phyloP scores from a whole-genome alignment of 2,113 vertebrate species.

The Chaetops frenatus region DNA sequence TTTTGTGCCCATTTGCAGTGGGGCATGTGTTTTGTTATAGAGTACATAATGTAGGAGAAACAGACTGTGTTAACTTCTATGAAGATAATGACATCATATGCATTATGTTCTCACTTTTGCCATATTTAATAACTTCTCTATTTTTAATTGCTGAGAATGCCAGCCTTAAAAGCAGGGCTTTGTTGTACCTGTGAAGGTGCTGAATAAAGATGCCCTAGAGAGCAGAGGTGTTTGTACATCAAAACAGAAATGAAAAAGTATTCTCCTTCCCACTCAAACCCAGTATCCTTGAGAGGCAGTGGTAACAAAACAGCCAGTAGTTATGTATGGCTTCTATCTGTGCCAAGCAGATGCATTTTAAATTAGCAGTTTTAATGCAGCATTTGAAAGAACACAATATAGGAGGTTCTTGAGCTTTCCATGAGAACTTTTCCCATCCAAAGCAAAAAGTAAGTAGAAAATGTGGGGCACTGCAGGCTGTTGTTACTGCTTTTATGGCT shows the following conservation, averaged over 20 bases:
- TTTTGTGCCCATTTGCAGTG: neutral
- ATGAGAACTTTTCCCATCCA: neutral
- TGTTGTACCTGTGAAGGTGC: neutral
- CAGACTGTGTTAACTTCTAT: neutral
- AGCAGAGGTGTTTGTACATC: neutral
- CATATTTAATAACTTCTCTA: neutral
- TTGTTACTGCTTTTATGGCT: fast-evolving
- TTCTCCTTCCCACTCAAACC: neutral
- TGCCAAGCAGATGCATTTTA: neutral
- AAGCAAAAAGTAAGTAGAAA: neutral
- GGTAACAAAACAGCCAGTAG: neutral
- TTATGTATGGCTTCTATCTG: neutral
- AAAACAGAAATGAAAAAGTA: neutral
- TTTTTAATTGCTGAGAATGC: neutral
- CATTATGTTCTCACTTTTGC: neutral
- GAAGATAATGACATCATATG: neutral
- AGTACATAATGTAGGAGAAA: neutral
- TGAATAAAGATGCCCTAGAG: neutral
- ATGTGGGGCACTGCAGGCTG: neutral
- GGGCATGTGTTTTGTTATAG: neutral
- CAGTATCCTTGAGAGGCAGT: neutral
- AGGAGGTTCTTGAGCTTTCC: neutral
- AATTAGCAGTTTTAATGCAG: neutral
- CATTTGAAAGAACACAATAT: neutral
- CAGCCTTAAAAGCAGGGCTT: neutral